Evolutionary conservation across 2,888 invertebrate species (phyloP), one percentile per base, ranked within the genome.

Genomic region (Galeruca laticollis): DNA sequence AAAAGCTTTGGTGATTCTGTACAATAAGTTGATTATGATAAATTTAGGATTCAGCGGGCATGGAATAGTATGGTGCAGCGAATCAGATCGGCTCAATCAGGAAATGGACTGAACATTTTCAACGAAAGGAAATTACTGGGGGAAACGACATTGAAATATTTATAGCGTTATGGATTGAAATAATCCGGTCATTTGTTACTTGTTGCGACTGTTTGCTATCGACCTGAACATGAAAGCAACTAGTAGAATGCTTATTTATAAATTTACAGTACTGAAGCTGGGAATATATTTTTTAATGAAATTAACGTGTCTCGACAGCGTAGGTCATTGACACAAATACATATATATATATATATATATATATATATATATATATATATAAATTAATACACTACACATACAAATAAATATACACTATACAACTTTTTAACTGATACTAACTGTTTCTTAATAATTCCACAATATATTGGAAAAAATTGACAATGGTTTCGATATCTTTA

Each of bases 131-230:
- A 65, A 65, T 65, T 65, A 65, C 65, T 47, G 51, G 31, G 47
- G 57, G 57, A 47, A 65, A 57, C 57, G 65, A 65, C 65, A 47
- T 56, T 65, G 65, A 65, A 65, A 65, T 65, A 65, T 65, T 65
- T 65, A 65, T 65, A 47, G 47, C 33, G 18, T 33, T 65, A 56
- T 49, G 64, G 54, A 57, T 57, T 57, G 57, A 57, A 52, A 57
- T 33, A 65, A 47, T 65, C 49, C 57, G 40, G 33, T 35, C 33
- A 13, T 26, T 65, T 65, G 26, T 26, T 9, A 65, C 65, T 65
- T 65, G 65, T 65, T 65, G 65, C 65, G 31, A 21, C 35, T 21
- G 52, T 52, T 51, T 47, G 43, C 11, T 60, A 60, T 49, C 33
- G 62, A 51, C 51, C 51, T 47, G 6, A 18, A 8, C 18, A 47